Conservation (phyloP, 2,113 vertebrate species). For the Hemicordylus capensis region DNA sequence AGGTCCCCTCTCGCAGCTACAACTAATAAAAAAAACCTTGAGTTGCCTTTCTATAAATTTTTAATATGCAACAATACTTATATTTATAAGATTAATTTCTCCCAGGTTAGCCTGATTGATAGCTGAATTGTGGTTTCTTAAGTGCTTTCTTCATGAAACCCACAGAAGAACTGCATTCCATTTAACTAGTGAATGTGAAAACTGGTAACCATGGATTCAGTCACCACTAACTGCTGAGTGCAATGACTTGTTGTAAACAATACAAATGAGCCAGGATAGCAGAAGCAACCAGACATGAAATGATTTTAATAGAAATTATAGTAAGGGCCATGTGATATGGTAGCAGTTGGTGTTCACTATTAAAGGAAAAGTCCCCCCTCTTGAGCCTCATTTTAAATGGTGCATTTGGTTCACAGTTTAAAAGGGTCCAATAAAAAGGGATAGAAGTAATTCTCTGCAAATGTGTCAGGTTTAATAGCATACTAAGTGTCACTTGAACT, state of each 20-base stretch:
- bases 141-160: slow-evolving; percentile 77
- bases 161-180: slow-evolving; percentile 79
- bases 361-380: slow-evolving; percentile 79
- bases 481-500: neutral
- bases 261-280: slow-evolving; percentile 81
- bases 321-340: slow-evolving; percentile 82
- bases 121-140: slow-evolving; percentile 78
- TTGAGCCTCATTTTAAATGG: slow-evolving; percentile 58
- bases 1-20: slow-evolving; percentile 58
- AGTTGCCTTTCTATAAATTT: slow-evolving; percentile 70
- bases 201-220: slow-evolving; percentile 84
- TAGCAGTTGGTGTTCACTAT: slow-evolving; percentile 73
- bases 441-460: slow-evolving; percentile 39
- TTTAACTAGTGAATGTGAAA: slow-evolving; percentile 83
- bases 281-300: slow-evolving; percentile 85
- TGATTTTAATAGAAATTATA: slow-evolving; percentile 85
- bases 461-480: slow-evolving; percentile 48
- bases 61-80: slow-evolving; percentile 71
- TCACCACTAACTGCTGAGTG: slow-evolving; percentile 79
- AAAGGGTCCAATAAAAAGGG: slow-evolving; percentile 48
- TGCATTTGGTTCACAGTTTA: slow-evolving; percentile 36
- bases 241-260: slow-evolving; percentile 85
- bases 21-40: slow-evolving; percentile 35
- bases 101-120: slow-evolving; percentile 81
- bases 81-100: slow-evolving; percentile 81